These are phyloP conservation scores for Apis dorsata DNA, from an alignment of 1,140 invertebrate genomes.

Conservation along the genomic window DNA sequence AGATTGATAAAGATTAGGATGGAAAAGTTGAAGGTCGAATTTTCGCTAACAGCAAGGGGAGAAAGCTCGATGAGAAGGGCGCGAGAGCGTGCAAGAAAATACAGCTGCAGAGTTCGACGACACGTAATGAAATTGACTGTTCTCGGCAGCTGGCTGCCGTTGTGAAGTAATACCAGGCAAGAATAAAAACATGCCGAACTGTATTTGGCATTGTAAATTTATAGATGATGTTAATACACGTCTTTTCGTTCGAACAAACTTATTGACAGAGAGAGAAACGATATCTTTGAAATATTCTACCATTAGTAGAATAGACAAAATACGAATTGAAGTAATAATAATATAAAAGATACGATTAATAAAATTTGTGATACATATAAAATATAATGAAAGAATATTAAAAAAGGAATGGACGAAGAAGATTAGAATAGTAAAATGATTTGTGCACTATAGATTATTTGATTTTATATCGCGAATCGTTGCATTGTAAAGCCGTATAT, in stretches of 20 bases:
- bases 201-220: neutral
- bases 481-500: neutral
- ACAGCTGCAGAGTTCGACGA: constrained; percentile 38
- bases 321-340: neutral
- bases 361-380: too few relatives aligned
- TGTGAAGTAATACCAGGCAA: neutral
- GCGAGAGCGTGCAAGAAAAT: constrained; percentile 26
- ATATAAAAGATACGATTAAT: too few relatives aligned
- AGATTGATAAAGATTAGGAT: neutral
- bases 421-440: neutral
- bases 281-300: neutral
- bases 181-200: constrained; percentile 15
- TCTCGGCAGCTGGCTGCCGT: constrained; percentile 23
- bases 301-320: neutral
- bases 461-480: neutral
- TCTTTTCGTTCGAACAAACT: neutral
- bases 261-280: neutral
- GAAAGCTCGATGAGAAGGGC: neutral
- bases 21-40: constrained; percentile 18
- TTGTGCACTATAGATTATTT: neutral
- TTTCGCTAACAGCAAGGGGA: constrained; percentile 11
- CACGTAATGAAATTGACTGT: constrained; percentile 42
- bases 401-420: too few relatives aligned
- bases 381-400: too few relatives aligned
- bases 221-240: neutral